A percentile compares a stretch with the other conserved stretches of the same genome.
These are phyloP conservation scores for Callospermophilus lateralis DNA, from an alignment of 2,113 vertebrate species.

Conservation along the genomic window DNA sequence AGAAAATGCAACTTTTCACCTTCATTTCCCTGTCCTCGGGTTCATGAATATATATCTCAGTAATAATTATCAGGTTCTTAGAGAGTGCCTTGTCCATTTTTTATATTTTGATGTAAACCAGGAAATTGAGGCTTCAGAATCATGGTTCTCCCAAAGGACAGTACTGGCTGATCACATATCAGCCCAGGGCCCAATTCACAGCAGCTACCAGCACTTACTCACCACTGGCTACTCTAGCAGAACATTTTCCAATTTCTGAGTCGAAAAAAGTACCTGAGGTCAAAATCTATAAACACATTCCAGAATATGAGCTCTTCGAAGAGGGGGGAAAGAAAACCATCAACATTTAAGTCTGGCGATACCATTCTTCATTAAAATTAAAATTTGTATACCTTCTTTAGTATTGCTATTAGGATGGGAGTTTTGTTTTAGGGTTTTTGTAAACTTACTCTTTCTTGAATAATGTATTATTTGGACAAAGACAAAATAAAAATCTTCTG, in stretches of 20 bases:
- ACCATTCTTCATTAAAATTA: slow-evolving; percentile 22
- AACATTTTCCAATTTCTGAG: slow-evolving; percentile 57
- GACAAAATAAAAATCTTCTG: neutral
- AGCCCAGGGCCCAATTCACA: neutral
- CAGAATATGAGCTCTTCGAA: slow-evolving; percentile 57
- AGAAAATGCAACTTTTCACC: neutral
- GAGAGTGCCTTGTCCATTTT: neutral
- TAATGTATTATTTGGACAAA: slow-evolving; percentile 5
- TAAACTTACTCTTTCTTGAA: neutral
- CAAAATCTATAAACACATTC: slow-evolving; percentile 64
- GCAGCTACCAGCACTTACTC: neutral
- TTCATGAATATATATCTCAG: neutral
- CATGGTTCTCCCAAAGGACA: neutral
- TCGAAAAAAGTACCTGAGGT: slow-evolving; percentile 66
- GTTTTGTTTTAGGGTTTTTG: neutral
- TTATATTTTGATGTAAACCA: slow-evolving; percentile 4
- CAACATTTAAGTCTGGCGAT: slow-evolving; percentile 46
- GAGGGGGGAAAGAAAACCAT: neutral
- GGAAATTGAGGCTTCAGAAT: neutral
- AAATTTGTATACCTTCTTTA: neutral
- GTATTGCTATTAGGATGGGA: neutral
- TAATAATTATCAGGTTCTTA: neutral
- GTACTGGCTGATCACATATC: neutral
- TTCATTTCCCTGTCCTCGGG: neutral
- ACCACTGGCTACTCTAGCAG: neutral